phyloP scores from a whole-genome alignment of 2,888 invertebrate genomes.

The Leptopilina syphax region DNA sequence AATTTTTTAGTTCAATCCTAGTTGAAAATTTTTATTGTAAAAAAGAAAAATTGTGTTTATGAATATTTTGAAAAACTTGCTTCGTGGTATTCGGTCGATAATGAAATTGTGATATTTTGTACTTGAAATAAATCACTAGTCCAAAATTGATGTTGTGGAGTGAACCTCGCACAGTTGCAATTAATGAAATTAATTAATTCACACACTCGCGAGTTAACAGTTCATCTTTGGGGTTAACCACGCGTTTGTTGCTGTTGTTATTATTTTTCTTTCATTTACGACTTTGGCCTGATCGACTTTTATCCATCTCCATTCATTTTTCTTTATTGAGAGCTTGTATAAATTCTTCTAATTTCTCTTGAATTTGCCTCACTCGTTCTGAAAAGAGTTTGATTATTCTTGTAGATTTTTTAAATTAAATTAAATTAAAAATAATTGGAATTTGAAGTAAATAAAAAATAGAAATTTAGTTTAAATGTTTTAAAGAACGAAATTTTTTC shows the following conservation, averaged over 20 bases:
- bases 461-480: too few species aligned
- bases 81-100: not conserved
- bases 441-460: too few species aligned
- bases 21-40: not conserved
- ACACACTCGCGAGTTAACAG: constrained; percentile 12
- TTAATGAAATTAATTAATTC: constrained; percentile 33
- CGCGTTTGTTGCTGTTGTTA: not conserved
- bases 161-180: not conserved
- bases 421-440: too few species aligned
- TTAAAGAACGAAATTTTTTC: too few species aligned
- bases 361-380: constrained; percentile 97
- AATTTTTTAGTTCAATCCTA: not conserved
- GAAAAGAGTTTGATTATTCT: constrained; percentile 68
- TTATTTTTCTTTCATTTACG: not conserved
- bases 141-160: constrained; percentile 14
- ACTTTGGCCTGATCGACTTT: constrained; percentile 25
- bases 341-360: constrained; percentile 98
- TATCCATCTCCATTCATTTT: constrained; percentile 81
- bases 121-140: constrained; percentile 14
- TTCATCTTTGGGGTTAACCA: constrained; percentile 15
- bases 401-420: too few species aligned
- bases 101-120: not conserved
- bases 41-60: not conserved
- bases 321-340: constrained; percentile 98
- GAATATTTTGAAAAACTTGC: not conserved